Conservation (phyloP, 64 coral and sea anemone species). For the Astreopora myriophthalma region DNA sequence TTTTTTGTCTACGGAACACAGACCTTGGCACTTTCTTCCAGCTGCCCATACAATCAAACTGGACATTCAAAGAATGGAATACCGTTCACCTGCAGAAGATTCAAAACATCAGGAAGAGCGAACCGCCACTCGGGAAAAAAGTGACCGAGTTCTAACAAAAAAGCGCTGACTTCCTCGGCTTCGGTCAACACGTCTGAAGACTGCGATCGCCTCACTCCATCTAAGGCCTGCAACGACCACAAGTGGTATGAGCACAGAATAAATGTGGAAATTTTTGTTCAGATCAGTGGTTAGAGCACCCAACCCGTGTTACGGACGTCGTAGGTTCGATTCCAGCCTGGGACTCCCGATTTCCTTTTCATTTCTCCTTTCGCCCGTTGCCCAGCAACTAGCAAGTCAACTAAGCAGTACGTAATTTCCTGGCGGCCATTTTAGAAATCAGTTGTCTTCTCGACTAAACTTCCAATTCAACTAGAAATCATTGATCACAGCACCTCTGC, state of each 20-base stretch:
- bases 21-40: not conserved
- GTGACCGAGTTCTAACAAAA: slow-evolving; percentile 82
- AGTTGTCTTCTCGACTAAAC: too few species aligned
- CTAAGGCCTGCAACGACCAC: slow-evolving; percentile 64
- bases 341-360: too few species aligned
- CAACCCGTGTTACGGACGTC: too few species aligned
- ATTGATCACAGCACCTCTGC: slow-evolving; percentile 69
- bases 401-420: too few species aligned
- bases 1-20: too few species aligned
- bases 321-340: too few species aligned
- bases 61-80: not conserved
- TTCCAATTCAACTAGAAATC: too few species aligned
- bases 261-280: not conserved
- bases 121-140: slow-evolving; percentile 89
- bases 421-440: too few species aligned
- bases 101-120: slow-evolving; percentile 79
- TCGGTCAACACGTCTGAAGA: slow-evolving; percentile 58
- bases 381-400: too few species aligned
- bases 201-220: slow-evolving; percentile 70
- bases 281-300: too few species aligned
- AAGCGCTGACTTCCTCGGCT: slow-evolving; percentile 88
- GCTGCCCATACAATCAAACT: not conserved
- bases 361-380: too few species aligned
- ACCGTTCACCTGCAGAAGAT: slow-evolving; percentile 54
- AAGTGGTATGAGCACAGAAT: not conserved